Base-by-base conservation (phyloP, 1,140 invertebrate genomes). In the Trichonephila inaurata region DNA sequence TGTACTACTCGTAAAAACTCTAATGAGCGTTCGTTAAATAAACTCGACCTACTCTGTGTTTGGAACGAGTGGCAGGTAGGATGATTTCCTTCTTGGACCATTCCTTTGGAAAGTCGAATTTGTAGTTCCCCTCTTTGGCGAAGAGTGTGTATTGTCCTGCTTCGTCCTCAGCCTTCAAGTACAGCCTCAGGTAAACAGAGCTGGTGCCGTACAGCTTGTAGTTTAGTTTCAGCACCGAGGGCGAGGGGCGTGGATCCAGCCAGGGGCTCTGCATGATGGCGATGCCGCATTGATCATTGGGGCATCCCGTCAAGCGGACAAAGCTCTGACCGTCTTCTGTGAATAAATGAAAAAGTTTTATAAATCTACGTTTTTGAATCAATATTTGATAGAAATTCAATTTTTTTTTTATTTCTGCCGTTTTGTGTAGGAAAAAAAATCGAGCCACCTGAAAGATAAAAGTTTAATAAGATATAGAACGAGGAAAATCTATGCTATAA, bases 151-250 rank as follows among this genome's bases (percentile, higher is more conserved):
- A 40, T 28, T 61, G 69, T 5, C 51, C 51, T 0, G 24, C 72
- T 1, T 24, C 60, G 5, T 91, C 89, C 2, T 72, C 89, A 16
- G 72, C 62, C 51, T 77, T 81, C 16, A 82, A 14, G 58, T 82
- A 81, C 1, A 91, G 16, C 33, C 72, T 18, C 24, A 91, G 18
- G 28, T 61, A 81, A 51, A 91, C 89, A 2, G 24, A 14, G 2
- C 51, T 62, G n/a, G 44, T 61, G 69, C 89, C 89, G 24, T 81
- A 91, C n/a, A 91, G n/a, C 28, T 91, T 91, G 89, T 91, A 91
- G 18, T 33, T 18, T 18, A 91, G 21, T 12, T 21, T n/a, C 69
- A 82, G 28, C 16, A 8, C 28, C 5, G 44, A 24, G 0, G 81
- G 44, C 5, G 14, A 24, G 14, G 28, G 51, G 12, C 89, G 40